These are phyloP conservation scores for Chaetodon auriga DNA, from an alignment of 2,113 vertebrate genomes.

Conservation along the genomic window DNA sequence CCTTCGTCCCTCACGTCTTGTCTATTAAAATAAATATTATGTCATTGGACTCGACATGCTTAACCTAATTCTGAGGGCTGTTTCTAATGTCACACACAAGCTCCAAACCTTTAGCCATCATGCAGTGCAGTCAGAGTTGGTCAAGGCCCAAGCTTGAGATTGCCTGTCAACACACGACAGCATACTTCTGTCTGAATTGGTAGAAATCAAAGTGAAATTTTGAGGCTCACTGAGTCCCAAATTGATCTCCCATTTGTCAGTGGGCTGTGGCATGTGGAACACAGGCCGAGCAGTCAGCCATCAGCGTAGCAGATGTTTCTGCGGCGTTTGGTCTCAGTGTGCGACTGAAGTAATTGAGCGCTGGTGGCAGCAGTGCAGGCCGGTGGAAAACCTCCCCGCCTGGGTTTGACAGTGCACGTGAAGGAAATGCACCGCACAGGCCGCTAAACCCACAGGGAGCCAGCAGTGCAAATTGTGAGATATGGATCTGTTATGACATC, in stretches of 20 bases:
- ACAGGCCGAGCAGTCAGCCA: background rate
- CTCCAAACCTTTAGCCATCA: background rate
- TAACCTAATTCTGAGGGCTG: background rate
- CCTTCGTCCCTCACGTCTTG: background rate
- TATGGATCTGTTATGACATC: conserved; percentile 3
- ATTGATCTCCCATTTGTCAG: background rate
- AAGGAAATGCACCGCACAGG: background rate
- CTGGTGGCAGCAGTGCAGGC: background rate
- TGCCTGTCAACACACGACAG: background rate
- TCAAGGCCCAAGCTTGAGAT: background rate
- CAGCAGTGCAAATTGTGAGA: background rate
- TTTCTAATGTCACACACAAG: background rate
- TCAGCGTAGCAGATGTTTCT: conserved; percentile 12
- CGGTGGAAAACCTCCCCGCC: background rate
- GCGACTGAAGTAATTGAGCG: background rate
- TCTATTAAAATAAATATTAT: background rate
- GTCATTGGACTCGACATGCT: background rate
- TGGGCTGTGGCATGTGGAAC: background rate
- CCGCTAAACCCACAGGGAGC: background rate
- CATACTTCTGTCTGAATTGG: background rate
- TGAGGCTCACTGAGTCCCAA: background rate
- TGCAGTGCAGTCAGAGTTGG: background rate
- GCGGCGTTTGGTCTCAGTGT: background rate
- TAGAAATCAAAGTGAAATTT: background rate
- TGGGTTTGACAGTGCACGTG: background rate